These are phyloP conservation scores for Cervus canadensis DNA, from an alignment of 2,113 vertebrate genomes.

Conservation along the genomic window DNA sequence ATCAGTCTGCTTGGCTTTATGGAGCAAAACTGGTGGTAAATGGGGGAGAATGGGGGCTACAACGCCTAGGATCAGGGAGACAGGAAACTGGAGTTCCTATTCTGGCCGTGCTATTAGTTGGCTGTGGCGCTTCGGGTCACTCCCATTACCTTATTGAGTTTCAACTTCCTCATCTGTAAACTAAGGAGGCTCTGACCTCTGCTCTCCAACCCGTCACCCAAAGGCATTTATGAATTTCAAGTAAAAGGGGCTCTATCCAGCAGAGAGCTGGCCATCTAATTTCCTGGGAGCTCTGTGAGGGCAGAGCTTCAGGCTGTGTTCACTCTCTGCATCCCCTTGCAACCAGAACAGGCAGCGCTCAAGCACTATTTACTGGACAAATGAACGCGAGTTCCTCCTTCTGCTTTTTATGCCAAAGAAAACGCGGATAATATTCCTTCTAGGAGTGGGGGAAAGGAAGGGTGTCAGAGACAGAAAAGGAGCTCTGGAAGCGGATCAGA, in stretches of 20 bases:
- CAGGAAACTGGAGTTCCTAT: background rate
- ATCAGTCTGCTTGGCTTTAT: background rate
- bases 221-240: background rate
- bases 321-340: accelerated
- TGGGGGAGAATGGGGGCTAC: background rate
- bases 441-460: background rate
- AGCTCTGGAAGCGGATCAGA: background rate
- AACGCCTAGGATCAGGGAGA: background rate
- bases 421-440: background rate
- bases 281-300: background rate
- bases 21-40: background rate
- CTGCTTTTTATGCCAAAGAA: background rate
- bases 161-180: background rate
- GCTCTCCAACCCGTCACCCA: background rate
- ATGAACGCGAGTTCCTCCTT: background rate
- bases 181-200: background rate
- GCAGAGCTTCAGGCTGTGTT: background rate
- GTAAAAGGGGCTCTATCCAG: background rate
- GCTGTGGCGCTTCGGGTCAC: background rate
- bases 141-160: background rate
- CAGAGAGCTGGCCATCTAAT: background rate
- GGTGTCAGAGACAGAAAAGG: background rate
- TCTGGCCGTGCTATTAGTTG: background rate
- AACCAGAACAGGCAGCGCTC: background rate
- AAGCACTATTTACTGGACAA: background rate